Conservation (phyloP, 2,888 invertebrate genomes). For the Apamea sordens region DNA sequence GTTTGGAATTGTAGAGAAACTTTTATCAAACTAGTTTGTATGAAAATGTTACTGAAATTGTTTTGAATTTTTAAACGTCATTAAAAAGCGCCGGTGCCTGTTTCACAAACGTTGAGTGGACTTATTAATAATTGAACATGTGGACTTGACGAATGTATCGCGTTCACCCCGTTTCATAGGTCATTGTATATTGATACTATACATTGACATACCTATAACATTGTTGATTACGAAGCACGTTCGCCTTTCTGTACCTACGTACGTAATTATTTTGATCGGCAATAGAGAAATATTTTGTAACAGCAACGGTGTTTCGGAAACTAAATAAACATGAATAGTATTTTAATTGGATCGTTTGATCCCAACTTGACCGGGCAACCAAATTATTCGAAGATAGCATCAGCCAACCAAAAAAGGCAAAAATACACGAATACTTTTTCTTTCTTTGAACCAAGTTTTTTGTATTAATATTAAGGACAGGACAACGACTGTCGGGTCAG, state of each 20-base stretch:
- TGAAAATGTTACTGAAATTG: conserved; percentile 41
- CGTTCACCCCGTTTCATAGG: neutral
- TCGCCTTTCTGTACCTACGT: neutral
- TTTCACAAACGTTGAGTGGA: conserved; percentile 3
- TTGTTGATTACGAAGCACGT: neutral
- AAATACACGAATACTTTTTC: too few species aligned
- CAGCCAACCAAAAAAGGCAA: too few species aligned
- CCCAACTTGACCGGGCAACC: too few species aligned
- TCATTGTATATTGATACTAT: conserved; percentile 1
- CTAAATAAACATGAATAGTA: neutral
- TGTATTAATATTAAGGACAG: neutral
- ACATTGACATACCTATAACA: neutral
- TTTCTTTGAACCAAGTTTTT: neutral
- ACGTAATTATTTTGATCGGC: neutral
- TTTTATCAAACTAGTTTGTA: conserved; percentile 45
- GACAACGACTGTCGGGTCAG: neutral
- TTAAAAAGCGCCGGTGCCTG: conserved; percentile 29
- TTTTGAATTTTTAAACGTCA: conserved; percentile 58
- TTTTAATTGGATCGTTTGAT: neutral
- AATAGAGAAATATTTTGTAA: neutral
- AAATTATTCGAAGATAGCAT: neutral
- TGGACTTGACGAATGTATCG: conserved; percentile 31
- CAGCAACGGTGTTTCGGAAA: neutral
- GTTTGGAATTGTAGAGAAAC: conserved; percentile 15
- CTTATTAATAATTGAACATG: conserved; percentile 49